Evolutionary conservation across 2,888 invertebrate genomes (phyloP).

Genomic region (Biston stratarius): DNA sequence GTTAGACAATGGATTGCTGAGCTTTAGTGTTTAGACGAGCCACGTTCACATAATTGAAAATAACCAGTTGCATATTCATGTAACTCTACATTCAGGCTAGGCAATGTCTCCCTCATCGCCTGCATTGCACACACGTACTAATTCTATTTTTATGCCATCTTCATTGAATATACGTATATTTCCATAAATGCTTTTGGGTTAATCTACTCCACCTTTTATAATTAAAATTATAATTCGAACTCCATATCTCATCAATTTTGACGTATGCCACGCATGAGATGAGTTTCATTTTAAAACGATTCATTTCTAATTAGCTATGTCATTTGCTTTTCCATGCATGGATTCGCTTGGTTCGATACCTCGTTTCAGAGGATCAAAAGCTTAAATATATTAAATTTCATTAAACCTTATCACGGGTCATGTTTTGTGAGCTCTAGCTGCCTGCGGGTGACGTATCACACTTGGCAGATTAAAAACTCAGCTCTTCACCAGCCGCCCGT

Average conservation of each 20-base stretch:
- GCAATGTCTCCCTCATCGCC: conserved; percentile 28
- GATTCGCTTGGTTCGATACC: conserved; percentile 15
- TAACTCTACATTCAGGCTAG: conserved; percentile 33
- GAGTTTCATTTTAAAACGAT: conserved; percentile 23
- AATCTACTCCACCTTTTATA: conserved; percentile 33
- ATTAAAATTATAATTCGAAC: conserved; percentile 32
- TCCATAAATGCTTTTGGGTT: conserved; percentile 36
- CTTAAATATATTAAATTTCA: conserved; percentile 55
- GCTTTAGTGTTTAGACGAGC: conserved; percentile 59
- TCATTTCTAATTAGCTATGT: conserved; percentile 20
- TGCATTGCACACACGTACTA: conserved; percentile 32
- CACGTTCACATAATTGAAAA: conserved; percentile 73
- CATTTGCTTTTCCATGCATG: conserved; percentile 28
- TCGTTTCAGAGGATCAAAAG: conserved; percentile 24
- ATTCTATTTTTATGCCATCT: conserved; percentile 45
- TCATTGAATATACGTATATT: conserved; percentile 15
- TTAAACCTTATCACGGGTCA: conserved; percentile 66
- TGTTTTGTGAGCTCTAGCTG: conserved; percentile 66
- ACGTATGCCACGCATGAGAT: conserved; percentile 12
- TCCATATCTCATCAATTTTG: conserved; percentile 12
- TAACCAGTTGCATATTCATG: conserved; percentile 80
- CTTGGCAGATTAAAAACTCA: conserved; percentile 73
- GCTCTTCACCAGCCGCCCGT: conserved; percentile 64
- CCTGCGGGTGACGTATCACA: conserved; percentile 63
- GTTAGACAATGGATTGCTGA: conserved; percentile 59